Conservation (phyloP, 2,113 vertebrate genomes). For the Esox niger region DNA sequence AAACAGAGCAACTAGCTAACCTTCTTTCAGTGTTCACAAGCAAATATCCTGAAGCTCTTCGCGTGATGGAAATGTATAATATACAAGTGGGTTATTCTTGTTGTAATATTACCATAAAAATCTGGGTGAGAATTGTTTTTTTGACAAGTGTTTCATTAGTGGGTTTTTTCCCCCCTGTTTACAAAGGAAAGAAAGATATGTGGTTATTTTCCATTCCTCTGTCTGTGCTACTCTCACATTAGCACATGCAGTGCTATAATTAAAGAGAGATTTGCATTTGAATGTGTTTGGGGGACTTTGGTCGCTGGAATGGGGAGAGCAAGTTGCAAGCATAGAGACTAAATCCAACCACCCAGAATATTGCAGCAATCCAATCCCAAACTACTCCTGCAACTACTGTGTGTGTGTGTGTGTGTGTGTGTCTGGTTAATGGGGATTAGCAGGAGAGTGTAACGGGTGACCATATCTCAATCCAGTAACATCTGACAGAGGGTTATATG, state of each 20-base stretch:
- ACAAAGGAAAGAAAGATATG: background rate
- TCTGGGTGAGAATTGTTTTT: conserved; percentile 41
- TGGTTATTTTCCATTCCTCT: background rate
- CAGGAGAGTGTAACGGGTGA: background rate
- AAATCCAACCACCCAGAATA: background rate
- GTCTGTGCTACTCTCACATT: background rate
- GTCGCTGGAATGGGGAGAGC: conserved; percentile 24
- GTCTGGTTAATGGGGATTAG: background rate
- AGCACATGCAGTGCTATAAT: conserved; percentile 13
- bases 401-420: background rate
- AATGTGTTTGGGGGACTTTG: conserved; percentile 18
- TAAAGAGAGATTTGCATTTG: conserved; percentile 29
- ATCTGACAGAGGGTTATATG: conserved; percentile 36
- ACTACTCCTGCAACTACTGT: background rate
- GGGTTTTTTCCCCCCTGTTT: background rate
- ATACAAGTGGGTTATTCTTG: conserved; percentile 30
- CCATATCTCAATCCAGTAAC: background rate
- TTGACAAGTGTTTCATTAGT: conserved; percentile 36
- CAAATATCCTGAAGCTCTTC: conserved; percentile 46
- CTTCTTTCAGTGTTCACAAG: conserved; percentile 36
- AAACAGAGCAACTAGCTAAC: conserved; percentile 34
- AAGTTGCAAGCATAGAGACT: background rate
- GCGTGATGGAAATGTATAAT: conserved; percentile 34
- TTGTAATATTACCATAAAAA: conserved; percentile 27
- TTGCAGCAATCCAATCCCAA: background rate